Evolutionary conservation across 2,888 invertebrate genomes (phyloP), one percentile per base, ranked within the genome.

Genomic region (Lissocephala sabroskyi): DNA sequence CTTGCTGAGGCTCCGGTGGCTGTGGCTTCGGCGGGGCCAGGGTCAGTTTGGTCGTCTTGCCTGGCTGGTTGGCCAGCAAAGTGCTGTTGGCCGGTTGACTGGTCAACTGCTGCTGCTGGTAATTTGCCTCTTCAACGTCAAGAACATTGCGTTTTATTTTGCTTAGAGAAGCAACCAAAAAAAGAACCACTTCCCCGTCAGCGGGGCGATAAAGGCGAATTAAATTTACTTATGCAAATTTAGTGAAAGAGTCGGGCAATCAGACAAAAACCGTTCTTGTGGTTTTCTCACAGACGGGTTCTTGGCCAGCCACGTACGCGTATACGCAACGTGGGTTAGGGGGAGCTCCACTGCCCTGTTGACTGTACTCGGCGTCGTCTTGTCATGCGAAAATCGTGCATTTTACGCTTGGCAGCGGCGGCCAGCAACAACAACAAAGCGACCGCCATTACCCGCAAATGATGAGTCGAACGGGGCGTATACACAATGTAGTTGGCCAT

Each of bases 331-430:
- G n/a, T n/a, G n/a, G n/a, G n/a, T n/a, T n/a, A n/a, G n/a, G n/a
- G n/a, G n/a, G n/a, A n/a, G n/a, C n/a, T n/a, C n/a, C n/a, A n/a
- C n/a, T n/a, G n/a, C n/a, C n/a, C n/a, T n/a, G n/a, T n/a, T n/a
- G n/a, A 30, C 17, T 42, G 26, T 17, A 18, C 30, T 30, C 48
- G 49, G 41, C 43, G 28, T 58, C 62, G 62, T 58, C 68, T 58
- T 60, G 78, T 74, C 77, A 68, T 71, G 65, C 63, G 66, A 74
- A 77, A 65, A 70, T 74, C 74, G 74, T 77, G 71, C 77, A 74
- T 56, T 74, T 68, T 63, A 59, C 73, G 64, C 56, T 66, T 65
- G 54, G 59, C 65, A 67, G 73, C 53, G 54, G 59, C 65, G 67
- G 73, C 53, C 45, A 56, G 41, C 43, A 45, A 13, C 45, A 47